A percentile compares a stretch with the other conserved stretches of the same genome.
Evolutionary conservation across 2,888 invertebrate species (phyloP).

Genomic region (Leptopilina syphax): DNA sequence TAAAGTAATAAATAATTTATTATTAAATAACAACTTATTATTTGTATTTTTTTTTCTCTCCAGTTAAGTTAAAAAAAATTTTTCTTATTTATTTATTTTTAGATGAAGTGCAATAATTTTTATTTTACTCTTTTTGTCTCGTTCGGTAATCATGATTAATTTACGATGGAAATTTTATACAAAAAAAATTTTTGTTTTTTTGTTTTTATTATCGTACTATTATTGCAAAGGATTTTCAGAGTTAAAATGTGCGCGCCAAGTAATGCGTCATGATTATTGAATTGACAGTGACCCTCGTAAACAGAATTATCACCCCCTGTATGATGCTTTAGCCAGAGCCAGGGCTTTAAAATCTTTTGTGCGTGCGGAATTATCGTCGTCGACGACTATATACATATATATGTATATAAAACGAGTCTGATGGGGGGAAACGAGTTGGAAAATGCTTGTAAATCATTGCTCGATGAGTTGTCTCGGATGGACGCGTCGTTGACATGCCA

Average conservation of each 20-base stretch:
- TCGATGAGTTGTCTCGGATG: conserved; percentile 34
- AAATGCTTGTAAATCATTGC: conserved; percentile 34
- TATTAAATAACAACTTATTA: too few species aligned
- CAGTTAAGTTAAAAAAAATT: too few species aligned
- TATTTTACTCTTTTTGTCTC: not conserved
- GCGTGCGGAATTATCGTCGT: conserved; percentile 51
- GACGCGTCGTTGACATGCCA: conserved; percentile 26
- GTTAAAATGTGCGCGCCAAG: conserved; percentile 32
- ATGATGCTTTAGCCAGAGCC: conserved; percentile 21
- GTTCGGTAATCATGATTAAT: not conserved
- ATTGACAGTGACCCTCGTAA: conserved; percentile 39
- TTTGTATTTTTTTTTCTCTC: too few species aligned
- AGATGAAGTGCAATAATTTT: too few species aligned
- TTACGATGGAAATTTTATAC: not conserved
- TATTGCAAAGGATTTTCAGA: conserved; percentile 14
- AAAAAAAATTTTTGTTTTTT: too few species aligned
- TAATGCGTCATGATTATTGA: conserved; percentile 38
- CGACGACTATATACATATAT: conserved; percentile 28
- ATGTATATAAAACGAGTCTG: not conserved
- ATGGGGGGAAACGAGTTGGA: conserved; percentile 40
- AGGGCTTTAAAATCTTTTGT: conserved; percentile 53
- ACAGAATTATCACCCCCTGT: conserved; percentile 36
- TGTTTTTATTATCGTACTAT: not conserved
- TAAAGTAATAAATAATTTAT: too few species aligned
- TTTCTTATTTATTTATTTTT: too few species aligned